Evolutionary conservation across 37 sponge, comb jelly and placozoan species (phyloP).

Genomic region (Axinella damicornis): DNA sequence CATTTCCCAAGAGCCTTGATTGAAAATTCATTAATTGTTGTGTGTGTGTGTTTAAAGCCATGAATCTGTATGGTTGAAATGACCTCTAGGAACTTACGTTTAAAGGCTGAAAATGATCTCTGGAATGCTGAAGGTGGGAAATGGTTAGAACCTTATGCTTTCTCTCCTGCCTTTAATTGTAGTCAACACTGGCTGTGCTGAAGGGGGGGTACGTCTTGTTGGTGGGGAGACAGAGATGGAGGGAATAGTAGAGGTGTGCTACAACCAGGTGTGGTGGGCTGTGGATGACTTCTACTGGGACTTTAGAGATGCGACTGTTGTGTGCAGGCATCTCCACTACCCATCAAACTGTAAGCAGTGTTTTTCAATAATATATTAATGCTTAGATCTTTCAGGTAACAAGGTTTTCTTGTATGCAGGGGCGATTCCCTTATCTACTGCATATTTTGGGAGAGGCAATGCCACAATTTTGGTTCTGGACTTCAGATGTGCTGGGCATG

Average conservation of each 20-base stretch:
- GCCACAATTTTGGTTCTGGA: constrained; percentile 35
- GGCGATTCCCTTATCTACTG: not conserved
- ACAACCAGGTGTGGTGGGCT: not conserved
- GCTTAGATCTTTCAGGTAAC: no score
- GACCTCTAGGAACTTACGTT: no score
- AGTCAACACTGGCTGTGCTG: no score
- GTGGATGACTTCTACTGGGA: not conserved
- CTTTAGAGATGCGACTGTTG: constrained; percentile 1
- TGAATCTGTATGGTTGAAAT: no score
- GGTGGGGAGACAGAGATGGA: not conserved
- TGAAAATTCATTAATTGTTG: no score
- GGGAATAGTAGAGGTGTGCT: not conserved
- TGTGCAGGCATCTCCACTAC: constrained; percentile 1
- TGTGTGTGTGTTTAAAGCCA: no score
- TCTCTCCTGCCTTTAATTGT: no score
- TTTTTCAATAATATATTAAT: no score
- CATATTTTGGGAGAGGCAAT: constrained; percentile 25
- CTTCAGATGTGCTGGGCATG: constrained; percentile 11
- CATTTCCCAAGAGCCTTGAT: no score
- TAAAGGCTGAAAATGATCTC: no score
- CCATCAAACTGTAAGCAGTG: not conserved
- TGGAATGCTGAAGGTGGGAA: no score
- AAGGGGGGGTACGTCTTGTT: not conserved
- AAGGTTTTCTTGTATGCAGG: not conserved
- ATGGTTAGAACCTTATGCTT: no score